Percentiles rank a stretch among this genome's conserved stretches.
Conservation (phyloP, 30 jellyfish, hydroid and myxozoan species). For the Cassiopea andromeda region DNA sequence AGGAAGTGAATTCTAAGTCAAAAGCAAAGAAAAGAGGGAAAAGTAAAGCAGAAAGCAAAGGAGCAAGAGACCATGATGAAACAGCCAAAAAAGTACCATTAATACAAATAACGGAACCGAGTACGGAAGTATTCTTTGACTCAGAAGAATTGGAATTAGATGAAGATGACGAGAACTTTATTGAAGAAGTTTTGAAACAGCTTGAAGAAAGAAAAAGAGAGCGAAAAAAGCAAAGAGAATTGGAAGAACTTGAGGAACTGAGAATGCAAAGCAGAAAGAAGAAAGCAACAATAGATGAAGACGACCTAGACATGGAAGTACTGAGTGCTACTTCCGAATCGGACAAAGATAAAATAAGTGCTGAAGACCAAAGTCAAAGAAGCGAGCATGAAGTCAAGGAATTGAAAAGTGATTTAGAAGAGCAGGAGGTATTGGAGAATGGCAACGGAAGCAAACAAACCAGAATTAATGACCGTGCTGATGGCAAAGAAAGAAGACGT, state of each 20-base stretch:
- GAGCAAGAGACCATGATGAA: neutral
- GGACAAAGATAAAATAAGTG: no score
- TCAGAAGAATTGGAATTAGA: conserved; percentile 58
- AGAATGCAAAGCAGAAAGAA: neutral
- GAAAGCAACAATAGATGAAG: conserved; percentile 5
- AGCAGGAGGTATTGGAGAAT: no score
- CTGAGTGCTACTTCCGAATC: neutral
- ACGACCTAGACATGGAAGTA: conserved; percentile 1
- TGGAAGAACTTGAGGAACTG: conserved; percentile 44
- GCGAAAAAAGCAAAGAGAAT: conserved; percentile 41
- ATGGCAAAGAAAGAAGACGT: neutral
- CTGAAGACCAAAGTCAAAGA: no score
- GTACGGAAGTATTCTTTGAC: conserved; percentile 64
- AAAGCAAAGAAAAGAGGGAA: conserved; percentile 28
- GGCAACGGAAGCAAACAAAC: no score
- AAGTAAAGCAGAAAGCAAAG: neutral
- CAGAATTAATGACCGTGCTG: neutral
- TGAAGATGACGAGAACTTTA: conserved; percentile 68
- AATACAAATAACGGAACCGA: conserved; percentile 65
- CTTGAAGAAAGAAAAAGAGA: conserved; percentile 45
- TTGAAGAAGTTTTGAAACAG: conserved; percentile 66
- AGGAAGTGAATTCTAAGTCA: conserved; percentile 2
- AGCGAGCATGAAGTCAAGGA: neutral
- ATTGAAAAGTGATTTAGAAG: no score
- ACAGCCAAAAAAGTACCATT: conserved; percentile 62